These are phyloP conservation scores for Opisthograptis luteolata DNA, from an alignment of 2,888 invertebrate genomes.

Conservation along the genomic window DNA sequence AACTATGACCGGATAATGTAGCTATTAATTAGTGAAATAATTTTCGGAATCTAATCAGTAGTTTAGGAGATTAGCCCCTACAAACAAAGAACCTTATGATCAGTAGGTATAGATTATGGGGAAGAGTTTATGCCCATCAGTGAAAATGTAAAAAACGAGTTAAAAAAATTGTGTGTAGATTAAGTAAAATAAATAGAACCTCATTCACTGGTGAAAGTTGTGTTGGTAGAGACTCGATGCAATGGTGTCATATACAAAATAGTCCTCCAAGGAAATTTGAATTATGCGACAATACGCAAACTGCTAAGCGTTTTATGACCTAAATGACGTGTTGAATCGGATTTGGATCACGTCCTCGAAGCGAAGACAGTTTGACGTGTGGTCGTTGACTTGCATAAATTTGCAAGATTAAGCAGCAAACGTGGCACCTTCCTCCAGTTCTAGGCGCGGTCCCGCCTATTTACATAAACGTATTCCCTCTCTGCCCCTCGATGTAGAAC, in stretches of 20 bases:
- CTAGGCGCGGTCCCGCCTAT: conserved; percentile 63
- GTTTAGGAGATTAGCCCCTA: no score
- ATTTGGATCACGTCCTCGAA: conserved; percentile 78
- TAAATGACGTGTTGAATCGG: conserved; percentile 75
- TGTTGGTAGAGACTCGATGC: no score
- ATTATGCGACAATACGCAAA: conserved; percentile 79
- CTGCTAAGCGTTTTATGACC: conserved; percentile 77
- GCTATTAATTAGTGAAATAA: no score
- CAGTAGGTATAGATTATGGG: no score
- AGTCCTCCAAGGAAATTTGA: conserved; percentile 39
- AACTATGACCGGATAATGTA: no score
- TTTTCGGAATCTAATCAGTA: no score
- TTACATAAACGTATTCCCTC: conserved; percentile 73
- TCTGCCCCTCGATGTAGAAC: conserved; percentile 44
- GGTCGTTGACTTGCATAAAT: conserved; percentile 81
- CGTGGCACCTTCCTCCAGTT: conserved; percentile 39
- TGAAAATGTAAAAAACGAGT: no score
- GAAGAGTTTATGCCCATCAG: no score
- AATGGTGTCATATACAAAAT: conserved; percentile 30
- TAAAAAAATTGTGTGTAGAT: not conserved
- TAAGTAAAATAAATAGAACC: not conserved
- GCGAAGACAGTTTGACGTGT: conserved; percentile 79
- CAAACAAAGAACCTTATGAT: no score
- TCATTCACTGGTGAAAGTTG: not conserved
- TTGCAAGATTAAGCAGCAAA: conserved; percentile 78